Conservation (phyloP, 2,113 vertebrate genomes). For the Perognathus longimembris region DNA sequence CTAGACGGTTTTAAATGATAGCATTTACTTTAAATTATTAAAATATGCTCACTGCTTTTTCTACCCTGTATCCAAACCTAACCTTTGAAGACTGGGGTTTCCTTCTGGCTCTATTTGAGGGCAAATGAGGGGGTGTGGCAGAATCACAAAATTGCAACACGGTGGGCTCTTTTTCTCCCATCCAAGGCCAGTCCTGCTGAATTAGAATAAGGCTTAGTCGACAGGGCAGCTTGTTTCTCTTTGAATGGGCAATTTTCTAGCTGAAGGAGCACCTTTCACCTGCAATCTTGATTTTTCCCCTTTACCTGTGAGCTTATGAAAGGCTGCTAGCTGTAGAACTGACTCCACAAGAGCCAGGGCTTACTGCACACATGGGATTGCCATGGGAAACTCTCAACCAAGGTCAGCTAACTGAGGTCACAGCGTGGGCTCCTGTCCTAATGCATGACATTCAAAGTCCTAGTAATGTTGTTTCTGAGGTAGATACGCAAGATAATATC, state of each 20-base stretch:
- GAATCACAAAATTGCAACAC: no score
- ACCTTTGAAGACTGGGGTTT: background rate
- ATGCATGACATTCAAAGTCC: background rate
- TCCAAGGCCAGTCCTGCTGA: background rate
- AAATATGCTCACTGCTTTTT: slow-evolving; percentile 42
- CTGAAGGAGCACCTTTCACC: background rate
- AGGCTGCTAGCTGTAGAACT: background rate
- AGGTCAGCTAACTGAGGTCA: slow-evolving; percentile 7
- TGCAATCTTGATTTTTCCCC: slow-evolving; percentile 9
- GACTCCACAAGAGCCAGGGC: background rate
- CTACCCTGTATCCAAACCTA: background rate
- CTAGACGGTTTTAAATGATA: background rate
- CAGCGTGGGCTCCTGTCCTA: background rate
- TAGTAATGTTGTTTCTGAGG: background rate
- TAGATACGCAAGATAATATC: background rate
- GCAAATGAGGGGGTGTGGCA: no score
- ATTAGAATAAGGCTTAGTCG: slow-evolving; percentile 2
- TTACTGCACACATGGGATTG: no score
- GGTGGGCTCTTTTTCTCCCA: background rate
- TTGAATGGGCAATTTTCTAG: slow-evolving; percentile 11
- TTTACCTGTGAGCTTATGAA: slow-evolving; percentile 3
- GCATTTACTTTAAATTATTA: slow-evolving; percentile 4
- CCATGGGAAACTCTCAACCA: background rate
- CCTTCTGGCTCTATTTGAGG: background rate
- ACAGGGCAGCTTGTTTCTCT: background rate